These are phyloP conservation scores for Myiotriccus ornatus DNA, from an alignment of 2,797 vertebrate species.

Conservation along the genomic window DNA sequence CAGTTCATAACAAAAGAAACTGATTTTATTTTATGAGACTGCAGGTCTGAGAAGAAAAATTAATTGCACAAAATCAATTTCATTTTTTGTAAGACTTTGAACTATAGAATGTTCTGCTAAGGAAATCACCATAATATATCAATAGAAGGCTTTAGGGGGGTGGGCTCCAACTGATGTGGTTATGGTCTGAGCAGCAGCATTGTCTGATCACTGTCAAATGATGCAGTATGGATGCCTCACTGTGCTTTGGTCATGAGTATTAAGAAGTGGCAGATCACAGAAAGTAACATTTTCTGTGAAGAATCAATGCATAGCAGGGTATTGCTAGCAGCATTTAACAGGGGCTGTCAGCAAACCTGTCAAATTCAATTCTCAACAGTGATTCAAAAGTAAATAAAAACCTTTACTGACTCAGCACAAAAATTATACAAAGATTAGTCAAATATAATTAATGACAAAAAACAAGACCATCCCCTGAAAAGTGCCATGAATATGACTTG, in stretches of 20 bases:
- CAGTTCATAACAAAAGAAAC: background rate
- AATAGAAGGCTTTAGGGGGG: background rate
- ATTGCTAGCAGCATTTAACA: background rate
- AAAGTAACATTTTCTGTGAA: background rate
- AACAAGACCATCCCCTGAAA: background rate
- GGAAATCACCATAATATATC: background rate
- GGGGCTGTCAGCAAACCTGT: background rate
- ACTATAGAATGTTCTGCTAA: background rate
- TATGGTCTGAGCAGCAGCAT: background rate
- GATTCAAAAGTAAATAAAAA: background rate
- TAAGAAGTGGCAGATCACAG: background rate
- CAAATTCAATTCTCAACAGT: background rate
- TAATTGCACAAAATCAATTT: background rate
- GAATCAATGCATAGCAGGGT: background rate
- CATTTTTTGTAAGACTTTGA: background rate
- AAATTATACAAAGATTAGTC: background rate
- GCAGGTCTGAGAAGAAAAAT: background rate
- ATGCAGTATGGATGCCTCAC: background rate
- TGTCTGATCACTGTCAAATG: background rate
- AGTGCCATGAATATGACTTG: background rate
- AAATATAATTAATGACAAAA: background rate
- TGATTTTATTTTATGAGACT: background rate
- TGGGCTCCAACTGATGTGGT: background rate
- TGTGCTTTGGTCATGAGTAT: background rate
- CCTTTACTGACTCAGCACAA: background rate